A percentile compares a stretch with the other conserved stretches of the same genome.
These are phyloP conservation scores for Okamejei kenojei DNA, from an alignment of 2,797 vertebrate species.

Conservation along the genomic window DNA sequence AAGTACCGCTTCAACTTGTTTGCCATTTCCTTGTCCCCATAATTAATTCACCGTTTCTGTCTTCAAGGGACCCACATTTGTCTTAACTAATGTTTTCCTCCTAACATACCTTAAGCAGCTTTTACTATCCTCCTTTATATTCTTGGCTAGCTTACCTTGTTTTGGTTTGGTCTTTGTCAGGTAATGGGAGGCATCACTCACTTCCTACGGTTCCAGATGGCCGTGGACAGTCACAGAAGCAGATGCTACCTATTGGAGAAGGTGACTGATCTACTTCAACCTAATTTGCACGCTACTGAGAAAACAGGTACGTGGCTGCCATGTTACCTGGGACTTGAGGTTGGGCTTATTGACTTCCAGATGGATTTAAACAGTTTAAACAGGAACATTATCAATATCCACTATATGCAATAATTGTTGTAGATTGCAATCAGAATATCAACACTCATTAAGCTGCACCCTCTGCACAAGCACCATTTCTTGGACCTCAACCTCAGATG, in stretches of 20 bases:
- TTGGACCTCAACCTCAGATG: neutral
- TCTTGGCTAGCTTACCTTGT: too few relatives aligned
- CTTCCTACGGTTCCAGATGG: neutral
- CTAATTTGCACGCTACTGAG: neutral
- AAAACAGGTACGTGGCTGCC: neutral
- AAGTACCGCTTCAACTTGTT: too few relatives aligned
- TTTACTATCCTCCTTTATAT: too few relatives aligned
- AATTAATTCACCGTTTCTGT: too few relatives aligned
- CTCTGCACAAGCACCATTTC: neutral
- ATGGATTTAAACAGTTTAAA: neutral
- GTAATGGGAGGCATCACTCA: neutral
- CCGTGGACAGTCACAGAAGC: neutral
- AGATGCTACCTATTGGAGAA: neutral
- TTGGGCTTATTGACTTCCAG: neutral
- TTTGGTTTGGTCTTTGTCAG: neutral
- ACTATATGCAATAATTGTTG: constrained; percentile 49
- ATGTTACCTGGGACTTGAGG: neutral
- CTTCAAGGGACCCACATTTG: too few relatives aligned
- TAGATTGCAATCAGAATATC: neutral
- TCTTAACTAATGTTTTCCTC: neutral
- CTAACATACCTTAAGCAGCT: too few relatives aligned
- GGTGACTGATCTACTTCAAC: neutral
- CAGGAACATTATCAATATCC: constrained; percentile 49
- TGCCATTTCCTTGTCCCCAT: too few relatives aligned
- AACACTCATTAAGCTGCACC: neutral